These are phyloP conservation scores for Limnephilus auricula DNA, from an alignment of 2,888 invertebrate species.

Conservation along the genomic window DNA sequence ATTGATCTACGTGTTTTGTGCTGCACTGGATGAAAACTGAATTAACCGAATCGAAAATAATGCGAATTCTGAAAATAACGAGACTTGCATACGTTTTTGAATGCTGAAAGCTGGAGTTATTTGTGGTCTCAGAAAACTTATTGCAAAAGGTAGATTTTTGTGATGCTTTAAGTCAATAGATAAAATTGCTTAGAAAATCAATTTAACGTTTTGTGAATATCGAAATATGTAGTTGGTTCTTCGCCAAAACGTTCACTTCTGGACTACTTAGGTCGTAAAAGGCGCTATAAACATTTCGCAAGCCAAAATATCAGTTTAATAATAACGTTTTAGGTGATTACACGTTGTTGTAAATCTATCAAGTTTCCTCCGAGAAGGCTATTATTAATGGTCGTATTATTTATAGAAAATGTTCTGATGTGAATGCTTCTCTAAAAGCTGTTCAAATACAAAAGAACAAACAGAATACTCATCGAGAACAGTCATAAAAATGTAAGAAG, in stretches of 20 bases:
- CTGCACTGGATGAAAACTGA: slow-evolving; percentile 26
- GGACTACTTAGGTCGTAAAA: background rate
- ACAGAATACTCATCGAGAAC: background rate
- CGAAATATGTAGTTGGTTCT: background rate
- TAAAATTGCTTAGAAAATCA: background rate
- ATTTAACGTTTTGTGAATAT: background rate
- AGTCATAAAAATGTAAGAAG: background rate
- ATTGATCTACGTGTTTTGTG: slow-evolving; percentile 29
- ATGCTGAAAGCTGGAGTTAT: background rate
- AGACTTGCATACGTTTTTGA: background rate
- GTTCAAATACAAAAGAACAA: background rate
- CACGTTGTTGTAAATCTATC: background rate
- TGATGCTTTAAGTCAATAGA: background rate
- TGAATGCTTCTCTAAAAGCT: background rate
- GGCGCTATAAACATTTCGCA: background rate
- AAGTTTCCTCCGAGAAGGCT: background rate
- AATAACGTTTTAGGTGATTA: background rate
- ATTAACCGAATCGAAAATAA: slow-evolving; percentile 41
- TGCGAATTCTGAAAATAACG: background rate
- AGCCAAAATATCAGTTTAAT: background rate
- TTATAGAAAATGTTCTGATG: background rate
- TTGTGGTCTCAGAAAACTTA: background rate
- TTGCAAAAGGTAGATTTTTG: background rate
- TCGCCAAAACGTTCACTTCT: background rate
- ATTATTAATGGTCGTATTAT: background rate